These are phyloP conservation scores for Vidua chalybeata DNA, from an alignment of 2,113 vertebrate species.

Conservation along the genomic window DNA sequence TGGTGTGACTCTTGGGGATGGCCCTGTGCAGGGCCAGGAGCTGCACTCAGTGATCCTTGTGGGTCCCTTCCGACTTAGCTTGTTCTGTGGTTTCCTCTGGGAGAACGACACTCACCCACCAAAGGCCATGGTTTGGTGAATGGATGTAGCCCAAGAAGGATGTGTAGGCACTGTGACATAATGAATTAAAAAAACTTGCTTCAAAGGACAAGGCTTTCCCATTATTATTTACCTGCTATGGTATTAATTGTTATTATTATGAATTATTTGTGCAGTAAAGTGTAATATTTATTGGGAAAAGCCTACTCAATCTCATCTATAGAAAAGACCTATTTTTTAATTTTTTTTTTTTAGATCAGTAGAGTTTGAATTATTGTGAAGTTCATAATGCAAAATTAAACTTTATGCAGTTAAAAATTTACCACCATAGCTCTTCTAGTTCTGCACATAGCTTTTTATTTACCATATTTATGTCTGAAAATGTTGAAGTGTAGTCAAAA, in stretches of 20 bases:
- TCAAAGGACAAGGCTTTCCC: not conserved
- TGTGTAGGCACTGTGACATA: not conserved
- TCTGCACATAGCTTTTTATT: not conserved
- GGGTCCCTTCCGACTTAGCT: not conserved
- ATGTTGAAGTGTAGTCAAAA: not conserved
- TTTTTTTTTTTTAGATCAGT: not conserved
- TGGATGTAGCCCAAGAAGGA: not conserved
- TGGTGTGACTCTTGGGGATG: not conserved
- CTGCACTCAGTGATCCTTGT: not conserved
- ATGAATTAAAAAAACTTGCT: not conserved
- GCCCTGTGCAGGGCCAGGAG: not conserved
- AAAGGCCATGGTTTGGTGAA: fast-evolving
- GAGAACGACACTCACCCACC: fast-evolving
- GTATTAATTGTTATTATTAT: not conserved
- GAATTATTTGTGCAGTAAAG: not conserved
- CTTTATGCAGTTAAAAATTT: not conserved
- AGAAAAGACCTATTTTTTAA: not conserved
- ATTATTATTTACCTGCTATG: not conserved
- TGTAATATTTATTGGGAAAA: not conserved
- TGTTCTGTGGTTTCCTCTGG: not conserved
- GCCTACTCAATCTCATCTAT: not conserved
- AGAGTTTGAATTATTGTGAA: not conserved
- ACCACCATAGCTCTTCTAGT: not conserved
- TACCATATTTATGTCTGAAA: not conserved
- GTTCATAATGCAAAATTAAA: not conserved